Evolutionary conservation across 2,797 vertebrate species (phyloP).

Genomic region (Myotis pilosus): DNA sequence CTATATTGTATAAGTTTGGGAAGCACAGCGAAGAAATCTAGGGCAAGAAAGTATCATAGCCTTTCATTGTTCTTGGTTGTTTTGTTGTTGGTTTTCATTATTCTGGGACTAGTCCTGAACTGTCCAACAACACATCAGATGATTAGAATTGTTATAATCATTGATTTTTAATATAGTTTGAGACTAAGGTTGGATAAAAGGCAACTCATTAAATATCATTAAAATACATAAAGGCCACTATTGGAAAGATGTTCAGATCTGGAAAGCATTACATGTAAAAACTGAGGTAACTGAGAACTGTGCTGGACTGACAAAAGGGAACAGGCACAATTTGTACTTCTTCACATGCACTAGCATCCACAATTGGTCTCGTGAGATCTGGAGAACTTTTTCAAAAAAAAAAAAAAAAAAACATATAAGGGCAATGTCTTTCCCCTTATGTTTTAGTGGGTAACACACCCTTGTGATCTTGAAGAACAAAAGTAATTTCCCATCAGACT

Average conservation of each 20-base stretch:
- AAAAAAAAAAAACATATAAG: not conserved
- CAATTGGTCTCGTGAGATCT: not conserved
- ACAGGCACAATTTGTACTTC: not conserved
- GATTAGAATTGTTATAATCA: constrained; percentile 32
- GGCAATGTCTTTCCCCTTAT: not conserved
- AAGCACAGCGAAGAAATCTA: constrained; percentile 20
- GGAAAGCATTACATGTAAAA: constrained; percentile 37
- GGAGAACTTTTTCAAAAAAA: not conserved
- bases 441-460: not conserved
- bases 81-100: not conserved
- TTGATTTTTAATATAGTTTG: constrained; percentile 22
- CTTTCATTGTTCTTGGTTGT: not conserved
- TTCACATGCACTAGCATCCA: not conserved
- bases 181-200: constrained; percentile 8
- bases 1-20: not conserved
- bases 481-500: not conserved
- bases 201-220: constrained; percentile 12
- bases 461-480: constrained; percentile 15
- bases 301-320: not conserved
- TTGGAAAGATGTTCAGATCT: constrained; percentile 12
- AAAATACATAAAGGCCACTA: not conserved
- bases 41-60: not conserved
- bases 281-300: not conserved
- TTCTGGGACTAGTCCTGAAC: not conserved
- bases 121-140: not conserved